Evolutionary conservation across 2,797 vertebrate genomes (phyloP), one percentile per base, ranked within the genome.

Genomic region (Rhodeus uyekii): DNA sequence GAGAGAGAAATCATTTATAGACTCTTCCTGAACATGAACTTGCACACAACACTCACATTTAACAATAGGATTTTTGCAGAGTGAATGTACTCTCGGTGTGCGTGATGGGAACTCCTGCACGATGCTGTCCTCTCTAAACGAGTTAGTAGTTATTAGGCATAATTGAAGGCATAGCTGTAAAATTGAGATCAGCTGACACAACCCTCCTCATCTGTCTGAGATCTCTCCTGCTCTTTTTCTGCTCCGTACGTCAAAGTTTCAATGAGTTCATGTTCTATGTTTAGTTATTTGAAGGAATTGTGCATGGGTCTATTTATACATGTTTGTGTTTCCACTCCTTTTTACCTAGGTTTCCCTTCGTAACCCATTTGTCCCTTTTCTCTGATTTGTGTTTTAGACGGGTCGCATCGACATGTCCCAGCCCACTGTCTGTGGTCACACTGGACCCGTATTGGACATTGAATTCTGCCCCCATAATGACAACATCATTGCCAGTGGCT

Each of bases 381-480:
- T 60, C 58, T 48, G 80, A 32, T 77, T 42, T 34, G 19, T 81
- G 18, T 68, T 64, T 63, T 86, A 98, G 97, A 96, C 96, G 0
- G 97, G 97, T 12, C 95, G 97, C 18, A 94, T 97, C 39, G 96
- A 98, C 90, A 96, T 97, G 94, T 95, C 96, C 0, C 92, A 92
- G 74, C 97, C 97, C 1, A 93, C 89, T 0, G 96, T 97, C 16
- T 97, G 96, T 2, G 97, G 97, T 38, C 97, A 98, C 93, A 98
- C 96, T 0, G 97, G 95, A 2, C 96, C 96, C 0, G 96, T 97
- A 48, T 89, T 97, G 89, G 97, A 98, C 89, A 96, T 98, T 0
- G 96, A 96, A 87, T 97, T 96, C 89, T 98, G 97, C 87, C 97
- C 96, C 0, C 97, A 98, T 89, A 97, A 97, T 1, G 97, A 98